Base-by-base conservation (phyloP, 2,888 invertebrate species). In the Uropetala carovei region DNA sequence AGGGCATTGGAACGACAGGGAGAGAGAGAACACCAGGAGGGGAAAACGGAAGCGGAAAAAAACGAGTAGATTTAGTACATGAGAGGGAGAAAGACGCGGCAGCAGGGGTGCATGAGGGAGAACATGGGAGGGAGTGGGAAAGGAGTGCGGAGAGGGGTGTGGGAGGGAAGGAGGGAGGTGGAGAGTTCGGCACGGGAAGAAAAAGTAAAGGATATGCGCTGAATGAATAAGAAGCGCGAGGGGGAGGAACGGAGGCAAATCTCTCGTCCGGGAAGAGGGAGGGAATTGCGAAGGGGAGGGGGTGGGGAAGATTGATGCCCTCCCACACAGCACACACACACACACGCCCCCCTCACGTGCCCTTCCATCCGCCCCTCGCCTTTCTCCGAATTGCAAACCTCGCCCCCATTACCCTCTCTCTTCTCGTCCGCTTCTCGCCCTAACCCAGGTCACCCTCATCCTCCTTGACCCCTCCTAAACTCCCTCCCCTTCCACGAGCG, bases 11-110 rank as follows among this genome's bases (percentile, higher is more conserved):
- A 18, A 43, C 5, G 27, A 11, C 11, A 27, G 81, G n/a, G n/a
- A 81, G 13, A 22, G 30, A 5, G n/a, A n/a, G 56, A n/a, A 10
- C 11, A 8, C 14, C 13, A 82, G 30, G 16, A 43, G 82, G 82
- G 13, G 30, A 30, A n/a, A 57, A 57, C n/a, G 18, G 57, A n/a
- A 83, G 83, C n/a, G n/a, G n/a, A n/a, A 83, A 27, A 82, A 30
- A 82, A n/a, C 18, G 83, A 4, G 56, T 11, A 9, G 56, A 56
- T 18, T 56, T 18, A 83, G 83, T 14, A 56, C 75, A 16, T 16
- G n/a, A 83, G 83, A 56, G 83, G 57, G 56, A 57, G 83, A 83
- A 56, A 57, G 83, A 83, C 83, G 43, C 43, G 64, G 16, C 16
- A 18, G 14, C 64, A 64, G 18, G 18, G 14, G 7, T 1, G 64